Percentiles rank a stretch among this genome's conserved stretches.
Evolutionary conservation across 1,140 invertebrate genomes (phyloP).

Genomic region (Nasonia vitripennis): DNA sequence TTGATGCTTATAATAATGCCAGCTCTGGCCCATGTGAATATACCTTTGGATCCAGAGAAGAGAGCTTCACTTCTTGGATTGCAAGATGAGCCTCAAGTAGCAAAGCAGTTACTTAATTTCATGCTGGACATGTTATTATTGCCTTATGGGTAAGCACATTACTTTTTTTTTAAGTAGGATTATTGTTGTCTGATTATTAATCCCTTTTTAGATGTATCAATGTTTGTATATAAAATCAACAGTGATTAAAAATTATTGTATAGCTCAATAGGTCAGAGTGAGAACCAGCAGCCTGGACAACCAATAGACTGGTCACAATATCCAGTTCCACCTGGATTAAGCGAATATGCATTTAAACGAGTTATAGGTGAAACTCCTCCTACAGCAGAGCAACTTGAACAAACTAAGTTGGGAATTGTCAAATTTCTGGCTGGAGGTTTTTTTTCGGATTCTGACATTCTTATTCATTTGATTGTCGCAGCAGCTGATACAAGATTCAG

Average conservation of each 20-base stretch:
- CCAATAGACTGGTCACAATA: conserved; percentile 74
- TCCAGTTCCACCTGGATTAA: conserved; percentile 86
- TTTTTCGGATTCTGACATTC: conserved; percentile 84
- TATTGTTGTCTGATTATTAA: conserved; percentile 33
- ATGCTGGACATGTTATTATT: conserved; percentile 89
- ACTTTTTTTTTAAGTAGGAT: conserved; percentile 30
- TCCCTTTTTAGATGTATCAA: background rate
- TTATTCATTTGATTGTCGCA: conserved; percentile 88
- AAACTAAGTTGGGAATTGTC: conserved; percentile 86
- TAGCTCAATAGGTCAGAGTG: conserved; percentile 61
- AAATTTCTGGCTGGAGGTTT: conserved; percentile 88
- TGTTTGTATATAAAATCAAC: background rate
- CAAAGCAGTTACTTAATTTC: conserved; percentile 84
- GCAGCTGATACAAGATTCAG: conserved; percentile 90
- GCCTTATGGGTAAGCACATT: conserved; percentile 84
- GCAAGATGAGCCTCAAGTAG: conserved; percentile 78
- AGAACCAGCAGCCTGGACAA: conserved; percentile 64
- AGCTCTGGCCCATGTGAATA: conserved; percentile 83
- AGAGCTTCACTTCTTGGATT: conserved; percentile 78
- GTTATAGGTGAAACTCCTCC: conserved; percentile 85
- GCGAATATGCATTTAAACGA: conserved; percentile 86
- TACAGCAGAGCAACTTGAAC: conserved; percentile 88
- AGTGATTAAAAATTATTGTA: conserved; percentile 9
- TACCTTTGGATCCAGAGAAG: conserved; percentile 80
- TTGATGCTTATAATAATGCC: conserved; percentile 88